These are phyloP conservation scores for Hedya salicella DNA, from an alignment of 2,888 invertebrate species.

Conservation along the genomic window DNA sequence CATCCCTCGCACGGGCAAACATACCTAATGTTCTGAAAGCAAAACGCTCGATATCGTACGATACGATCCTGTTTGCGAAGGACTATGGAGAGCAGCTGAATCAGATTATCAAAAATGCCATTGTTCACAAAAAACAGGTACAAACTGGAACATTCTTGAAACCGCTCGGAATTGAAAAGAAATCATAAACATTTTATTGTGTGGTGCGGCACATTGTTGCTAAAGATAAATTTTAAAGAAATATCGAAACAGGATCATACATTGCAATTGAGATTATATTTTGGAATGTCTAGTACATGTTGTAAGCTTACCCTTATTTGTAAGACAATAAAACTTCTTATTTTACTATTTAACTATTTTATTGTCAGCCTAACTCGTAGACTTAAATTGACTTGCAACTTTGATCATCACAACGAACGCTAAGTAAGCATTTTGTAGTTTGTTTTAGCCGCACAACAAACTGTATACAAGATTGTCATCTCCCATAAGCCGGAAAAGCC, in stretches of 20 bases:
- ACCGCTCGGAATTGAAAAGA: constrained; percentile 30
- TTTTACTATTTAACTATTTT: too few species aligned
- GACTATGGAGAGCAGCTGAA: constrained; percentile 68
- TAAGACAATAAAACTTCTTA: too few species aligned
- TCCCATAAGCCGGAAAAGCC: constrained; percentile 18
- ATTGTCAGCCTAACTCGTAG: background rate
- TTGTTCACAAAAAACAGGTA: constrained; percentile 53
- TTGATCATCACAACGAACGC: background rate
- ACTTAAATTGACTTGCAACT: background rate
- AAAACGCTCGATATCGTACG: constrained; percentile 71
- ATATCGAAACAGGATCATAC: background rate
- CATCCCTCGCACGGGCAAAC: constrained; percentile 46
- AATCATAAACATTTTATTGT: background rate
- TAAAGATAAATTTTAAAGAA: background rate
- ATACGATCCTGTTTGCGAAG: constrained; percentile 67
- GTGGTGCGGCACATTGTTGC: background rate
- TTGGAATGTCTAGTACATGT: background rate
- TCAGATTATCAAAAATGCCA: constrained; percentile 56
- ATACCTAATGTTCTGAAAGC: constrained; percentile 64
- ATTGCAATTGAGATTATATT: background rate
- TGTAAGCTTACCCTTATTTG: too few species aligned
- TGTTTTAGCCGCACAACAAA: background rate
- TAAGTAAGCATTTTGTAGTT: background rate
- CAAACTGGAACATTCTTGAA: constrained; percentile 56
- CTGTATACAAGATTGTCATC: constrained; percentile 12